Percentiles rank a stretch among this genome's conserved stretches.
These are phyloP conservation scores for Merops nubicus DNA, from an alignment of 2,113 vertebrate species.

Conservation along the genomic window DNA sequence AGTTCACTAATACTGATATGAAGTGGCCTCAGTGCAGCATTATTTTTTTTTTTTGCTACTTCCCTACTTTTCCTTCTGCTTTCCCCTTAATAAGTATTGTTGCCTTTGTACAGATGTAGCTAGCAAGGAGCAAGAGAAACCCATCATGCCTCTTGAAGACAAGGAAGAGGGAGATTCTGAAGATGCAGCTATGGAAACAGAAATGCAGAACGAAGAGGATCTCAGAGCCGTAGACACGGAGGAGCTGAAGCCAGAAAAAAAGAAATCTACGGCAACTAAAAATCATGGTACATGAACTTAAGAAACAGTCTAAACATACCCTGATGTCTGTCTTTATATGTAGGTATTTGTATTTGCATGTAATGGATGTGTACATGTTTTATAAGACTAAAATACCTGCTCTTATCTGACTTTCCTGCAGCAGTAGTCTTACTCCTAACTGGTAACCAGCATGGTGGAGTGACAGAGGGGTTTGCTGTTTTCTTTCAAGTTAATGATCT, in stretches of 20 bases:
- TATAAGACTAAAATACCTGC: background rate
- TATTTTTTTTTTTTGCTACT: background rate
- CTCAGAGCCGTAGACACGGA: conserved; percentile 76
- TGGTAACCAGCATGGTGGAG: background rate
- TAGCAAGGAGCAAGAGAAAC: conserved; percentile 88
- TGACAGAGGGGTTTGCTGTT: background rate
- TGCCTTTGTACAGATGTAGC: conserved; percentile 83
- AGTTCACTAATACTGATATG: background rate
- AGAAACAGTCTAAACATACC: background rate
- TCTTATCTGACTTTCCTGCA: background rate
- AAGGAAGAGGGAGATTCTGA: conserved; percentile 72
- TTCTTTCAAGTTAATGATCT: background rate
- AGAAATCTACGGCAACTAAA: conserved; percentile 63
- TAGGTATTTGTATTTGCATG: background rate
- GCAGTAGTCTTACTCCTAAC: background rate
- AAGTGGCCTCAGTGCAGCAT: background rate
- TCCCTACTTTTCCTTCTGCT: background rate
- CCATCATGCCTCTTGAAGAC: conserved; percentile 63
- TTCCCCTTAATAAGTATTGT: background rate
- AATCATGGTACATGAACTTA: conserved; percentile 55
- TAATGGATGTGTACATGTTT: background rate
- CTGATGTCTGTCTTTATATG: background rate
- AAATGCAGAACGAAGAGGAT: conserved; percentile 78
- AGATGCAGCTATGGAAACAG: conserved; percentile 81
- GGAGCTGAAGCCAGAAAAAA: conserved; percentile 86